A percentile compares a stretch with the other conserved stretches of the same genome.
These are phyloP conservation scores for Zootoca vivipara DNA, from an alignment of 2,113 vertebrate species.

Conservation along the genomic window DNA sequence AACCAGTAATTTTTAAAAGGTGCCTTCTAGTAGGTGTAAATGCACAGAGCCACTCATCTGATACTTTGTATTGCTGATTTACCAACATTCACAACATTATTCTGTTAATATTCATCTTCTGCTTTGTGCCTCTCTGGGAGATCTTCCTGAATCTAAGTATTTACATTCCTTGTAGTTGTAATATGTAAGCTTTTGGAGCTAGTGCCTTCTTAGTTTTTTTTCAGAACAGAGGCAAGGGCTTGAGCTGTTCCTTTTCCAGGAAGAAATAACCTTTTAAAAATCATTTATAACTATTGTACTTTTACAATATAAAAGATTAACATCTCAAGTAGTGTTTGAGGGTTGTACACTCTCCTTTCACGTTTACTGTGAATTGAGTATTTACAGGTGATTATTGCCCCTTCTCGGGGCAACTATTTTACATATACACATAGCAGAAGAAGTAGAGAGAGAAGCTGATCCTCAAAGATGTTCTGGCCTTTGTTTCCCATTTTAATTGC, in stretches of 20 bases:
- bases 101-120: conserved; percentile 16
- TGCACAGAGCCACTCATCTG: conserved; percentile 42
- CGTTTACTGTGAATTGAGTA: neutral
- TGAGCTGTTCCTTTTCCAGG: conserved; percentile 24
- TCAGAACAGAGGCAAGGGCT: conserved; percentile 30
- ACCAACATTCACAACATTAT: conserved; percentile 41
- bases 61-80: conserved; percentile 22
- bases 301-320: neutral
- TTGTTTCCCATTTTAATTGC: neutral
- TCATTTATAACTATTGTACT: neutral
- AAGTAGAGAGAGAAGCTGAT: neutral
- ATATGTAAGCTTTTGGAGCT: conserved; percentile 34
- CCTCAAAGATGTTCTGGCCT: neutral
- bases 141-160: conserved; percentile 54
- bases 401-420: neutral
- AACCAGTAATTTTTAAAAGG: conserved; percentile 39
- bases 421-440: neutral
- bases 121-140: conserved; percentile 66
- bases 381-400: neutral
- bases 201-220: conserved; percentile 69
- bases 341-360: neutral
- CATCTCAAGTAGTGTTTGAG: neutral
- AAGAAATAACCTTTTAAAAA: neutral
- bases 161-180: conserved; percentile 54
- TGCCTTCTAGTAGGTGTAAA: conserved; percentile 59